Conservation (phyloP, 1,140 invertebrate species). For the Drosophila prosaltans region DNA sequence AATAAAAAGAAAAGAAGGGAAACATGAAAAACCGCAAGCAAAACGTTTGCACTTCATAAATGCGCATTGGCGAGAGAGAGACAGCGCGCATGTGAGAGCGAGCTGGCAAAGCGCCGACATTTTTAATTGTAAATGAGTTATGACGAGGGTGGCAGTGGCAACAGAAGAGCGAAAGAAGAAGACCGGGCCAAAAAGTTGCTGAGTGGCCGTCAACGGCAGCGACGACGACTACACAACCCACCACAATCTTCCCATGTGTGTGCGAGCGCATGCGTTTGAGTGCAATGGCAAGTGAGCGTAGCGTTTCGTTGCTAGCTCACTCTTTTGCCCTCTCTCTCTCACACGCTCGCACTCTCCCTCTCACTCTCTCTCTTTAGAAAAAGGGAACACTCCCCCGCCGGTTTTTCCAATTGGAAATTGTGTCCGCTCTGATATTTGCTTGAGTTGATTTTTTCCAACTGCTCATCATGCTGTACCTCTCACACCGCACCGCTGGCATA, state of each 20-base stretch:
- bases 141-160: constrained; percentile 55
- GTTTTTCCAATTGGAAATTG: constrained; percentile 28
- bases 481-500: constrained; percentile 8
- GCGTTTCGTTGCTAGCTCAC: neutral
- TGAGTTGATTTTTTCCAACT: constrained; percentile 21
- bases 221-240: constrained; percentile 30
- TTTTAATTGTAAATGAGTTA: constrained; percentile 83
- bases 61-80: constrained; percentile 37
- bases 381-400: constrained; percentile 29
- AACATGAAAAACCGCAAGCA: constrained; percentile 78
- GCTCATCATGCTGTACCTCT: constrained; percentile 21
- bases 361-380: constrained; percentile 35
- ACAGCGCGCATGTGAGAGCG: constrained; percentile 25
- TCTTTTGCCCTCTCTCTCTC: constrained; percentile 50
- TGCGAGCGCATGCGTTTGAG: constrained; percentile 55
- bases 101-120: constrained; percentile 73
- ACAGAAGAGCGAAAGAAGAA: constrained; percentile 18
- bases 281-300: constrained; percentile 45
- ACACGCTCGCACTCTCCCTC: constrained; percentile 37
- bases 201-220: constrained; percentile 60
- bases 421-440: constrained; percentile 29
- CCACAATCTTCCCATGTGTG: constrained; percentile 1
- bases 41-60: constrained; percentile 83
- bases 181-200: constrained; percentile 32
- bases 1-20: constrained; percentile 37